Evolutionary conservation across 2,888 invertebrate species (phyloP), one percentile per base, ranked within the genome.

Genomic region (Malachius bipustulatus): DNA sequence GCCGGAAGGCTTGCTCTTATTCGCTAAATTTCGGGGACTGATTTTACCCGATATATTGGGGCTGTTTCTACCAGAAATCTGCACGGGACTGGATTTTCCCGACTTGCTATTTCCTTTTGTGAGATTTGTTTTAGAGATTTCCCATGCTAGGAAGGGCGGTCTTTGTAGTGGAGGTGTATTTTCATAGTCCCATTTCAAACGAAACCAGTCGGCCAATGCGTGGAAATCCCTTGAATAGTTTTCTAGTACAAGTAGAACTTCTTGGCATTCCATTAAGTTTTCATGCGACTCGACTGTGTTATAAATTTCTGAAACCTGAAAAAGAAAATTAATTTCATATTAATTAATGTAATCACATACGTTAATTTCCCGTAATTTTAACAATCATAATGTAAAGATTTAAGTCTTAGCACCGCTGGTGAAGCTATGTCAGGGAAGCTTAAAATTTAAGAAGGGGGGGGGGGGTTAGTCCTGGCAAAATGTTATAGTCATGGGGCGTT

Each of bases 251-350:
- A 96, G 68, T 43, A 94, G 84, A 2, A 90, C 91, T 69, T 97
- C 96, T 74, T 94, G 82, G 66, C 94, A 94, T 63, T 94, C 93
- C 1, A 83, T 80, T 46, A 89, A 73, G 60, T 87, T 93, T 57
- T 93, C 91, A 61, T 94, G 93, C 41, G 82, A 78, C 62, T 94
- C 91, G 39, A 96, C 96, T 0, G 93, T 93, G 58, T 85, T 87
- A 62, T 96, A 96, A 43, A 97, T 89, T 62, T 91, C 91, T 48
- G 91, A 90, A 29, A 91, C 64, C 74, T 74, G 56, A 24, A 57
- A 19, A 19, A 19, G n/a, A 19, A 19, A 19, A 19, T 19, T n/a
- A 6, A 19, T 19, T 19, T 6, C 24, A 19, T 19, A 19, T 19
- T 19, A n/a, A 19, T 19, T 19, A 19, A 19, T 8, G 24, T n/a